phyloP scores from a whole-genome alignment of 2,888 invertebrate species.

The Orchesella flavescens region DNA sequence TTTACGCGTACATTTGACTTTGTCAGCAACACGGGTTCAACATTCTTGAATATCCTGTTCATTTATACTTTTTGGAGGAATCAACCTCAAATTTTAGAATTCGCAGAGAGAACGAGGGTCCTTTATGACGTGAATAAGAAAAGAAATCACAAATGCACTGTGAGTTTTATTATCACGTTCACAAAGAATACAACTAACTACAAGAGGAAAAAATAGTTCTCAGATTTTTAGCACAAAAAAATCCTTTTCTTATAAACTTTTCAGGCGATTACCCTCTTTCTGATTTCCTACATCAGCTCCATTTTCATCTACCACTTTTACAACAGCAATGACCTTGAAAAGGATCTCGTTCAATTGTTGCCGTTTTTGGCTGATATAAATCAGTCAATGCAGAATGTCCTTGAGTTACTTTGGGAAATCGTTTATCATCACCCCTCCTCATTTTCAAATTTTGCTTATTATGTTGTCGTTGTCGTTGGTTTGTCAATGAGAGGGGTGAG shows the following conservation, averaged over 20 bases:
- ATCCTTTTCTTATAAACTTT: too few relatives aligned
- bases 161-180: background rate
- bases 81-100: slow-evolving; percentile 13
- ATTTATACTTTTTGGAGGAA: slow-evolving; percentile 7
- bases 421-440: background rate
- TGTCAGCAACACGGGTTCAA: background rate
- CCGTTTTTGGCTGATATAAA: background rate
- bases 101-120: slow-evolving; percentile 19
- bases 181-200: too few relatives aligned
- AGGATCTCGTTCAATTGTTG: background rate
- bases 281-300: too few relatives aligned
- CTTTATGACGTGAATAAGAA: too few relatives aligned
- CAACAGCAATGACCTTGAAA: too few relatives aligned
- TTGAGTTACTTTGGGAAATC: too few relatives aligned
- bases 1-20: slow-evolving; percentile 29
- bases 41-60: background rate
- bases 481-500: slow-evolving; percentile 34
- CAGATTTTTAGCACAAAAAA: too few relatives aligned
- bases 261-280: too few relatives aligned
- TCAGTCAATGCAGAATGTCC: background rate
- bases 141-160: background rate
- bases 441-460: slow-evolving; percentile 16
- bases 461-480: background rate
- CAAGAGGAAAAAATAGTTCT: too few relatives aligned
- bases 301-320: too few relatives aligned